These are phyloP conservation scores for Cheilinus undulatus DNA, from an alignment of 2,113 vertebrate genomes.

Conservation along the genomic window DNA sequence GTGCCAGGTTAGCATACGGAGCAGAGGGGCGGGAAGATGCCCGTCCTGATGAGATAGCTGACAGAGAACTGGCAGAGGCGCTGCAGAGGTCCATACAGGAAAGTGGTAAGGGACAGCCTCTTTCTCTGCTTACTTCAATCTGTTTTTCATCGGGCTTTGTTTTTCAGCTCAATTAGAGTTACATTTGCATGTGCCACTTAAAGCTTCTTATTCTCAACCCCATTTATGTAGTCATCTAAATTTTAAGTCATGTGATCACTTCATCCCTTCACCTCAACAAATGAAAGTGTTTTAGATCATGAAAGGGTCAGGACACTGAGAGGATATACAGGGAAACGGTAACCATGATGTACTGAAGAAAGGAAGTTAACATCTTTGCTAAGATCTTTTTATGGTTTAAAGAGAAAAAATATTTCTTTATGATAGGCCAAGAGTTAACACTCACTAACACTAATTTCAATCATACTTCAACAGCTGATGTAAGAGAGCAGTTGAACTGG, in stretches of 20 bases:
- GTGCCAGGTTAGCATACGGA: constrained; percentile 93
- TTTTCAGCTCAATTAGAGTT: constrained; percentile 51
- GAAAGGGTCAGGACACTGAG: background rate
- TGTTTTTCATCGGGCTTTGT: constrained; percentile 48
- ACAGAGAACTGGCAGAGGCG: constrained; percentile 95
- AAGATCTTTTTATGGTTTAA: constrained; percentile 27
- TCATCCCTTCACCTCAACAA: constrained; percentile 60
- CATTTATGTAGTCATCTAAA: constrained; percentile 66
- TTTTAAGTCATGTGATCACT: constrained; percentile 54
- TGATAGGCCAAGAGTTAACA: too few species aligned
- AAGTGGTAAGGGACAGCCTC: constrained; percentile 85
- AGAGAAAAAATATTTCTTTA: constrained; percentile 26
- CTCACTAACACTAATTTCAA: too few species aligned
- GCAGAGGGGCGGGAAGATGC: constrained; percentile 88
- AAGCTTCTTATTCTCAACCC: constrained; percentile 70
- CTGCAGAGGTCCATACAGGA: constrained; percentile 96
- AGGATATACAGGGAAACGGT: too few species aligned
- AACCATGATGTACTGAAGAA: too few species aligned
- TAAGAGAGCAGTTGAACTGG: too few species aligned
- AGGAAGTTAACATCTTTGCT: background rate
- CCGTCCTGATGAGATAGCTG: constrained; percentile 91
- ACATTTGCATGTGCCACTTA: constrained; percentile 75
- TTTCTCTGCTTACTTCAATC: constrained; percentile 24
- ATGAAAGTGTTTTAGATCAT: constrained; percentile 17
- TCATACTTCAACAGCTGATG: too few species aligned